Conservation (phyloP, 2,797 vertebrate species). For the Rhinatrema bivittatum region DNA sequence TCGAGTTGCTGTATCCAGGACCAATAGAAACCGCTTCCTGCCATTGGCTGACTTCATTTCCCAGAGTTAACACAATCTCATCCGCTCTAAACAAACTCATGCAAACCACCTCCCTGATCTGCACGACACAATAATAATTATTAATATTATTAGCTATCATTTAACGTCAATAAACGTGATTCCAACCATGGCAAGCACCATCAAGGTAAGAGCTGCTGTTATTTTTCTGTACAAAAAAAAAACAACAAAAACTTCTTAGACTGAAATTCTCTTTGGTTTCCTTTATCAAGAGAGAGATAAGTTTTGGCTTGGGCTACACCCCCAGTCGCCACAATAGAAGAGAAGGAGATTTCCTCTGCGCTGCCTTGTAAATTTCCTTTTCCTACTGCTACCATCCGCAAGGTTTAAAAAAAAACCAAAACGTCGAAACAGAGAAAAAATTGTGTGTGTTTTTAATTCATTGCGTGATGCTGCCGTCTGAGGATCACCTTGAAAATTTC, state of each 20-base stretch:
- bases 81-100: conserved; percentile 82
- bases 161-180: conserved; percentile 69
- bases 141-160: conserved; percentile 65
- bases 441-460: conserved; percentile 62
- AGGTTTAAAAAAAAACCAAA: conserved; percentile 75
- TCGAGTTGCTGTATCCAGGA: conserved; percentile 71
- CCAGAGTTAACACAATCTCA: conserved; percentile 89
- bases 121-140: conserved; percentile 71
- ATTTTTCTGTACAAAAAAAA: conserved; percentile 16
- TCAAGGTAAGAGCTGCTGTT: conserved; percentile 72
- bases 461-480: conserved; percentile 40
- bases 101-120: conserved; percentile 75
- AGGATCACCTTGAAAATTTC: background rate
- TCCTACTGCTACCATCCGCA: conserved; percentile 75
- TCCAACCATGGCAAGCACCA: conserved; percentile 78
- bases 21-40: conserved; percentile 91
- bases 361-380: conserved; percentile 85
- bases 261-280: conserved; percentile 40
- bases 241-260: background rate
- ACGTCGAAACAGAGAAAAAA: conserved; percentile 65
- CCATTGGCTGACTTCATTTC: conserved; percentile 88
- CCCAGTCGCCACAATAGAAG: conserved; percentile 70
- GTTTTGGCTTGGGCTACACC: conserved; percentile 73
- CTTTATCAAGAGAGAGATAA: conserved; percentile 69
- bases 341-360: conserved; percentile 81